Conservation (phyloP, 2,113 vertebrate species). For the Butorides virescens region DNA sequence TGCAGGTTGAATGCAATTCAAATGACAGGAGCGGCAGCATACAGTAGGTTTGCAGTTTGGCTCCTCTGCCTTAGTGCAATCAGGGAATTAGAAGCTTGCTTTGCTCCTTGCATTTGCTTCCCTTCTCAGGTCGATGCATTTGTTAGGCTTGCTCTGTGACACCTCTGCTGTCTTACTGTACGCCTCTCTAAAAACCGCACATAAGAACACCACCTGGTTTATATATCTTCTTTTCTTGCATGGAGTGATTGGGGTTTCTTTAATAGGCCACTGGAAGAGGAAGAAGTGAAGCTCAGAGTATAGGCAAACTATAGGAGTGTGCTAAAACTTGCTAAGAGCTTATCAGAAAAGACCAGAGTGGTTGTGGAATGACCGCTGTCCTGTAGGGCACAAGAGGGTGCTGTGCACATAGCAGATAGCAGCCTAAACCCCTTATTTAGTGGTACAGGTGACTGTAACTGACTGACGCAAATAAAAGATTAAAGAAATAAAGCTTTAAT, state of each 20-base stretch:
- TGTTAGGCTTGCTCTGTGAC: neutral
- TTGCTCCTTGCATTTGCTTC: neutral
- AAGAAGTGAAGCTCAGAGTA: neutral
- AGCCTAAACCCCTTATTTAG: too few species aligned
- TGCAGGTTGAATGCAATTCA: neutral
- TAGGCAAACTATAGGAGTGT: neutral
- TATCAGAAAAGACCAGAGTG: neutral
- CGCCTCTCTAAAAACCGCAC: neutral
- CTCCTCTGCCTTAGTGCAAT: neutral
- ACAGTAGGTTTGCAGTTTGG: neutral
- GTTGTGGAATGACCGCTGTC: neutral
- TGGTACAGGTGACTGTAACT: neutral
- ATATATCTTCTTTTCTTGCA: neutral
- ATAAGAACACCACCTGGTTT: neutral
- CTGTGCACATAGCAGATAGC: conserved; percentile 6
- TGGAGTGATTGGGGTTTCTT: neutral
- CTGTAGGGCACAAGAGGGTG: conserved; percentile 52
- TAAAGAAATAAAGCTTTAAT: neutral
- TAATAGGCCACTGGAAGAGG: neutral
- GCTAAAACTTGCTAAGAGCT: neutral
- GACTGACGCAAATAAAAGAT: neutral
- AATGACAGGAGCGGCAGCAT: neutral
- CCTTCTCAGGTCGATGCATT: neutral
- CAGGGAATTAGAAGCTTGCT: neutral
- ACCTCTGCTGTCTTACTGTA: neutral